Evolutionary conservation across 2,797 vertebrate species (phyloP).

Genomic region (Smutsia temminckii): DNA sequence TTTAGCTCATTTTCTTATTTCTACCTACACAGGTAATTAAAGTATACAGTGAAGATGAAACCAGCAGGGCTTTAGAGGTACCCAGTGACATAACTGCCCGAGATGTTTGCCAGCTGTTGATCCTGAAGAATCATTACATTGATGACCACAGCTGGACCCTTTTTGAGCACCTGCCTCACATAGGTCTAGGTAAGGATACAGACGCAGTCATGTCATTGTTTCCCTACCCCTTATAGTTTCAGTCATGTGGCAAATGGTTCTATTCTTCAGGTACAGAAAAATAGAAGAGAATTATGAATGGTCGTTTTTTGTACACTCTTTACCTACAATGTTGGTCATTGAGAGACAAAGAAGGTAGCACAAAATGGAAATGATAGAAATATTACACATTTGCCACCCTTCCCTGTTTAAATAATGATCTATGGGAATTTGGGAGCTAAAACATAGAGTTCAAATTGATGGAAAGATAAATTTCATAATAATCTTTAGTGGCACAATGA

Average conservation of each 20-base stretch:
- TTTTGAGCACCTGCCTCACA: conserved; percentile 91
- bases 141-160: conserved; percentile 98
- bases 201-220: neutral
- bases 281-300: neutral
- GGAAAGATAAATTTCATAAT: neutral
- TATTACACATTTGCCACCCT: neutral
- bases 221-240: neutral
- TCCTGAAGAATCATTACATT: conserved; percentile 95
- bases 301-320: neutral
- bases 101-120: conserved; percentile 95
- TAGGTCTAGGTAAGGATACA: conserved; percentile 91
- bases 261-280: conserved; percentile 9
- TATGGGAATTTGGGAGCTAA: neutral
- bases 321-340: neutral
- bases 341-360: neutral
- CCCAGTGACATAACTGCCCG: conserved; percentile 93
- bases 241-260: neutral
- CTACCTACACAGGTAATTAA: conserved; percentile 92
- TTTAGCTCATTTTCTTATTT: conserved; percentile 66
- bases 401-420: neutral
- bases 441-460: neutral
- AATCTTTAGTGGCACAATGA: neutral
- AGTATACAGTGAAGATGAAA: conserved; percentile 96
- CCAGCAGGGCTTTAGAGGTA: conserved; percentile 94
- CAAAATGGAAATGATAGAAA: neutral